Evolutionary conservation across 2,797 vertebrate species (phyloP).

Genomic region (Uromys caudimaculatus): DNA sequence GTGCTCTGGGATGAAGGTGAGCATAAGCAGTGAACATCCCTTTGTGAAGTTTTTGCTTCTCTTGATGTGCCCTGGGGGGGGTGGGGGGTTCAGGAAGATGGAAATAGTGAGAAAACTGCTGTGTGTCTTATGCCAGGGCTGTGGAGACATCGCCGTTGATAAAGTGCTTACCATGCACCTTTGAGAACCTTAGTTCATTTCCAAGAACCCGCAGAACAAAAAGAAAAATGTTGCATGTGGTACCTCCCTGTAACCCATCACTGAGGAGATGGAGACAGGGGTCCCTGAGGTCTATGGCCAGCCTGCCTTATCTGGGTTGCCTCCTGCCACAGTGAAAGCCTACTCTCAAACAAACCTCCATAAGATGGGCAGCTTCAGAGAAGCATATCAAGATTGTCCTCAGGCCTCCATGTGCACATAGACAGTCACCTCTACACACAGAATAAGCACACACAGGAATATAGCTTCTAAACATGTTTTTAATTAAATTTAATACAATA

Average conservation of each 20-base stretch:
- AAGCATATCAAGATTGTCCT: neutral
- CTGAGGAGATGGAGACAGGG: neutral
- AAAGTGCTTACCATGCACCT: neutral
- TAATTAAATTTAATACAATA: neutral
- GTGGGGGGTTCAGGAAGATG: neutral
- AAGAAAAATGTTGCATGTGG: neutral
- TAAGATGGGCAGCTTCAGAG: too few relatives aligned
- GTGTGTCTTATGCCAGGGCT: too few relatives aligned
- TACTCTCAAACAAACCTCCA: neutral
- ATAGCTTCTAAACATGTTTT: neutral
- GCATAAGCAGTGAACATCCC: neutral
- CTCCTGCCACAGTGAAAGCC: neutral
- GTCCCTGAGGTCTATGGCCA: too few relatives aligned
- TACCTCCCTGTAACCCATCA: neutral
- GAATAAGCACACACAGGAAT: neutral
- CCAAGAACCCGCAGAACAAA: neutral
- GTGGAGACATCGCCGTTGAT: neutral
- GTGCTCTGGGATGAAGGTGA: fast-evolving
- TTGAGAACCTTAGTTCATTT: neutral
- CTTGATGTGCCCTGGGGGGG: neutral
- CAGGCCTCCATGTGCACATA: neutral
- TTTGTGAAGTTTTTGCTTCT: neutral
- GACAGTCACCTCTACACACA: neutral
- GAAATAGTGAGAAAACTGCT: neutral
- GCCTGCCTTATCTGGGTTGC: neutral